These are phyloP conservation scores for Hippasteria phrygiana DNA, from an alignment of 53 echinoderm and acorn worm genomes.

Conservation along the genomic window DNA sequence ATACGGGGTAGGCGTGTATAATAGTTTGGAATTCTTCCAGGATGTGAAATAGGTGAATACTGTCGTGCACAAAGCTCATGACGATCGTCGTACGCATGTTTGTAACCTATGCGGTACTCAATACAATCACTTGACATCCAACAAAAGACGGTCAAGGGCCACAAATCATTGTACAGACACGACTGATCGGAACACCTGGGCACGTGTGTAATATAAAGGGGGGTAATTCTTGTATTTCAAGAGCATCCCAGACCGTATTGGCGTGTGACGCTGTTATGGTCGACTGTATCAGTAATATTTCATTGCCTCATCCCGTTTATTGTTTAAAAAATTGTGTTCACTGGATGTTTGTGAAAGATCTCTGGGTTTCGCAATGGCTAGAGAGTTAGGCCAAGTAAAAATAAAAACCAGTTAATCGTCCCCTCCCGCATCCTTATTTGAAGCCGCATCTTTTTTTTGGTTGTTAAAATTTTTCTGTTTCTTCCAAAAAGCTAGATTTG, in stretches of 20 bases:
- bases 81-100: background rate
- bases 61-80: background rate
- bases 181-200: slow-evolving; percentile 35
- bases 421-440: no score
- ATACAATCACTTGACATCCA: slow-evolving; percentile 26
- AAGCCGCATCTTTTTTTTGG: no score
- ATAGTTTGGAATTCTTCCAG: no score
- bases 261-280: background rate
- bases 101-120: background rate
- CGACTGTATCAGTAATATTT: background rate
- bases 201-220: background rate
- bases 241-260: no score
- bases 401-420: no score
- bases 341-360: background rate
- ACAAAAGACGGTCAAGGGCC: slow-evolving; percentile 10
- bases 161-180: background rate
- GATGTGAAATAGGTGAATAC: slow-evolving; percentile 14
- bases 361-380: background rate
- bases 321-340: background rate
- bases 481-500: no score
- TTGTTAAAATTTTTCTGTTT: no score
- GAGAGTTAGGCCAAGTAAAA: background rate
- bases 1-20: no score
- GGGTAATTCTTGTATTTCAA: background rate
- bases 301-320: background rate